Evolutionary conservation across 2,888 invertebrate species (phyloP), one percentile per base, ranked within the genome.

Genomic region (Periphyllus acericola): DNA sequence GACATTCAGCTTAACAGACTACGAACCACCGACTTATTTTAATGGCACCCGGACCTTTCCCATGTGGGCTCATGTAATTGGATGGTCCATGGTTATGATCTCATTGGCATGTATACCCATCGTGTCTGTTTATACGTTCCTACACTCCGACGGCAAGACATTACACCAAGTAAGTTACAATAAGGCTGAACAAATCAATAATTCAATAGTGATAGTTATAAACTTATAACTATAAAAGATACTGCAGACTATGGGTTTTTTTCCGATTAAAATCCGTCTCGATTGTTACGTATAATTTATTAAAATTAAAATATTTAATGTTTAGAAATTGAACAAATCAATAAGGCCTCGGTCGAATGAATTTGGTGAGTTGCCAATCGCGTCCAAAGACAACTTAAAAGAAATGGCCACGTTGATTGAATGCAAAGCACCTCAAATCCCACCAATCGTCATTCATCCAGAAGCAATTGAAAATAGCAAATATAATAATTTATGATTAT

Each of bases 1-100:
- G 97, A 94, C 97, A 88, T 96, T 97, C 90, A 96, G 96, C 90
- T 93, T 97, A 91, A 95, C 97, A 88, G 97, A 97, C 92, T 97
- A 97, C 92, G 94, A 95, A 90, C 95, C 96, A 78, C 96, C 97
- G 19, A 95, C 95, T 55, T 96, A 97, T 91, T 95, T 96, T 90
- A 96, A 96, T 90, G 96, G 96, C 89, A 93, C 93, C 88, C 96
- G 96, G 91, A 92, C 92, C 83, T 98, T 96, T 91, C 97, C 98
- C 0, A 92, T 93, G 89, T 97, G 97, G 97, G 96, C 96, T 40
- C 95, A 96, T 90, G 94, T 94, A 29, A 92, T 98, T 83, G 98
- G 98, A 75, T 98, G 98, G 98, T 93, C 94, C 90, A 95, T 97
- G 89, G 95, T 97, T 0, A 95, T 95, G 21, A 92, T 96, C 71